Conservation (phyloP, 2,888 invertebrate genomes). For the Cantharis lateralis region DNA sequence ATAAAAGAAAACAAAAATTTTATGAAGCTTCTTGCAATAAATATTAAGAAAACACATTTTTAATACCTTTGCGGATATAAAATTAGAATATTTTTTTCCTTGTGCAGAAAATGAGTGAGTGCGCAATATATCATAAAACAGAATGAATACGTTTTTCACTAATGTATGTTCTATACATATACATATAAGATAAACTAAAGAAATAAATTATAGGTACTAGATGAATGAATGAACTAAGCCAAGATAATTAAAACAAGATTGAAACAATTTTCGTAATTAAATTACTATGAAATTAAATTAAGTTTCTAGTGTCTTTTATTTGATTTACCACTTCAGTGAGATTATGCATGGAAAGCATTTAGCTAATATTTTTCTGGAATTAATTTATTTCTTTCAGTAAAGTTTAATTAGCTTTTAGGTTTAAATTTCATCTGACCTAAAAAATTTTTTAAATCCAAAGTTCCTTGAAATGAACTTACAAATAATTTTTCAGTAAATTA, state of each 20-base stretch:
- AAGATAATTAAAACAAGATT: not conserved
- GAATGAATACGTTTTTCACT: not conserved
- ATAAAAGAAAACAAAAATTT: too few species aligned
- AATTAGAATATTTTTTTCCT: too few species aligned
- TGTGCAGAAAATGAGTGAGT: too few species aligned
- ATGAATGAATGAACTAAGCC: not conserved
- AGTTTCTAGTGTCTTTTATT: not conserved
- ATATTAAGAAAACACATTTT: too few species aligned
- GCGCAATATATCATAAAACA: too few species aligned
- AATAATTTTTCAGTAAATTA: too few species aligned
- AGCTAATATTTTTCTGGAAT: not conserved
- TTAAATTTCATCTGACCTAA: too few species aligned
- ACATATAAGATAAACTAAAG: not conserved
- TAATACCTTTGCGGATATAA: too few species aligned
- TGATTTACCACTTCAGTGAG: not conserved
- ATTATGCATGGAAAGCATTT: not conserved
- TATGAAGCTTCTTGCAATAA: too few species aligned
- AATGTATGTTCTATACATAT: not conserved
- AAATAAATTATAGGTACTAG: not conserved
- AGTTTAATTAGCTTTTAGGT: too few species aligned
- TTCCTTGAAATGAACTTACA: too few species aligned
- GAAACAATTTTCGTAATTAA: not conserved
- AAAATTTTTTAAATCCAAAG: too few species aligned
- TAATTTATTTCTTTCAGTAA: not conserved
- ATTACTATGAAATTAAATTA: not conserved